Percentiles rank a stretch among this genome's conserved stretches.
Conservation (phyloP, 2,888 invertebrate genomes). For the Lamellibrachia columna region DNA sequence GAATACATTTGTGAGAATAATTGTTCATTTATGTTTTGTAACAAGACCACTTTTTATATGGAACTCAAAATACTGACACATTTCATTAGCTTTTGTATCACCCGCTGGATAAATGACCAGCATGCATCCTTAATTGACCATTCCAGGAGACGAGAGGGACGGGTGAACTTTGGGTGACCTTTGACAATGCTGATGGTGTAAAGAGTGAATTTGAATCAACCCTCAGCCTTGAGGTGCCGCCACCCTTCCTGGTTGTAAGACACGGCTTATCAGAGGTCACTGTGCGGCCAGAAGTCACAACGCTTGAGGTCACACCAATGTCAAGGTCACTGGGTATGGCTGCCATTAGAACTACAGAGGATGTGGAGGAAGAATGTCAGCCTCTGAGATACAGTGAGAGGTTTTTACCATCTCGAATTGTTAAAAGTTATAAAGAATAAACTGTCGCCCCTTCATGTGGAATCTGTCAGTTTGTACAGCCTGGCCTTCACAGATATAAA, state of each 20-base stretch:
- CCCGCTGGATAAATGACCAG: no score
- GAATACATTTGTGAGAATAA: no score
- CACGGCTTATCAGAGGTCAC: constrained; percentile 8
- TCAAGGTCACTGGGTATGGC: not conserved
- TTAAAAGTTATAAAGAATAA: not conserved
- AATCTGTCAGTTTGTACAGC: no score
- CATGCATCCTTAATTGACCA: not conserved
- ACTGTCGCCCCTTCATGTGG: not conserved
- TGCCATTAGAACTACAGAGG: not conserved
- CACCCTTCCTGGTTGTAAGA: not conserved
- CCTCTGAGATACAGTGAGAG: not conserved
- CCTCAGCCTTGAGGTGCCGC: not conserved
- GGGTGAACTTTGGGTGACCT: not conserved
- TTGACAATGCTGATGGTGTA: not conserved
- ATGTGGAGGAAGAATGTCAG: not conserved
- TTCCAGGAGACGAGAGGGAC: not conserved
- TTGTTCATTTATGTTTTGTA: no score
- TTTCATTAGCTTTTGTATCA: not conserved
- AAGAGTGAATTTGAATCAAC: not conserved
- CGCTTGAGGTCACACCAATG: not conserved
- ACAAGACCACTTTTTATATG: not conserved
- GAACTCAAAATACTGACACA: not conserved
- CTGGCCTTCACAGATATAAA: no score
- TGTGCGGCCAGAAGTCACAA: not conserved
- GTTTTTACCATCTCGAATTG: not conserved